Base-by-base conservation (phyloP, 2,888 invertebrate genomes). In the Hybos culiciformis region DNA sequence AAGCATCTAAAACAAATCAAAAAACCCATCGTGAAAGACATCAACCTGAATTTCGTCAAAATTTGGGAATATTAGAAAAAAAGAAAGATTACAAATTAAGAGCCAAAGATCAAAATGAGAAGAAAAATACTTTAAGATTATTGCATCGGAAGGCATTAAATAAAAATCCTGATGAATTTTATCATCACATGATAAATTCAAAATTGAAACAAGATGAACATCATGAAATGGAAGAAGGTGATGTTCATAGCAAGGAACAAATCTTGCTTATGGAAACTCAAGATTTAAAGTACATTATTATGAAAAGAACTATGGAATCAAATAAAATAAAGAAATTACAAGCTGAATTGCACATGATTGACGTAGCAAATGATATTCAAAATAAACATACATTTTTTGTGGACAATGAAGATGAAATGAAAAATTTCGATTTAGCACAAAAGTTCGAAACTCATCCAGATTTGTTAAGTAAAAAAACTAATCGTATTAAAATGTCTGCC, bases 131-230 rank as follows among this genome's bases (percentile, higher is more conserved):
- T 0, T 62, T 98, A 2, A 87, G 86, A 59, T 62, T 83, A 21
- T 66, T 98, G 42, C 78, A 81, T 44, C 83, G 83, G 61, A 76
- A 86, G 46, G 94, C 92, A 0, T 67, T 90, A 18, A 84, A 93
- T 59, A 87, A 82, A 62, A 98, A 98, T 70, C 93, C 94, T 1
- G 96, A 98, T 79, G 98, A 98, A 64, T 98, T 96, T 68, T 88
- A 96, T 63, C 91, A 88, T 69, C 93, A 94, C 60, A 97, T 97
- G 96, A 78, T 92, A 44, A 91, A 88, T 61, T 85, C 92, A 0
- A 78, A 80, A 63, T 66, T 83, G 1, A 63, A 71, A 46, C 64
- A 72, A 55, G 78, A 74, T 54, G 70, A 67, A 44, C 80, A 81
- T 54, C 79, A 79, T 59, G 67, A 72, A 19, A 78, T 82, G 47